Evolutionary conservation across 2,888 invertebrate genomes (phyloP), one percentile per base, ranked within the genome.

Genomic region (Conus canariensis): DNA sequence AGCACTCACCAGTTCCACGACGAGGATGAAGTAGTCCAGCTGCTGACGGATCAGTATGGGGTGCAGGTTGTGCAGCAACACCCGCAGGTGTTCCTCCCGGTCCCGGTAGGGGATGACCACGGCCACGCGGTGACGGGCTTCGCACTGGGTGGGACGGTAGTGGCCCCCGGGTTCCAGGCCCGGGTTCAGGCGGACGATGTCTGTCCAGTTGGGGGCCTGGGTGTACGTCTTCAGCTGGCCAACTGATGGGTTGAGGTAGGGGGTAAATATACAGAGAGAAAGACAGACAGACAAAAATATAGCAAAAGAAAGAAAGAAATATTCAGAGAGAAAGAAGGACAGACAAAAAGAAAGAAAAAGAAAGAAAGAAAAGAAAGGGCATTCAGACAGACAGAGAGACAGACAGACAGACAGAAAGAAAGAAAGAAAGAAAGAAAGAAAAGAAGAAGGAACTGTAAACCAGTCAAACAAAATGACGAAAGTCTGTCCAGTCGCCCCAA

Each of bases 21-120:
- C 97, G 96, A 98, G 99, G 95, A 99, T 98, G 90, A 98, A 98
- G 96, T 99, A 99, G 95, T 99, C 98, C 92, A 99, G 97, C 96
- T 98, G 98, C 96, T 99, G 99, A 93, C 98, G 97, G 97, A 98
- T 98, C 91, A 99, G 97, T 95, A 99, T 98, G 56, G 98, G 98
- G 96, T 99, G 99, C 96, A 99, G 97, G 97, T 99, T 99, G 95
- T 98, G 98, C 74, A 99, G 97, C 95, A 99, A 98, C 93, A 98
- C 97, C 92, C 98, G 97, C 92, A 99, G 97, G 96, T 99, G 99
- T 93, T 98, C 97, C 92, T 98, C 97, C 83, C 99, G 97, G 94
- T 98, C 97, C 90, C 99, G 97, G 97, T 98, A 99, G 90, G 99
- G 99, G 94, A 99, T 97, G 92, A 99, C 97, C 92, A 99, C 98